phyloP scores from a whole-genome alignment of 2,888 invertebrate genomes.

The Octodonta nipae region DNA sequence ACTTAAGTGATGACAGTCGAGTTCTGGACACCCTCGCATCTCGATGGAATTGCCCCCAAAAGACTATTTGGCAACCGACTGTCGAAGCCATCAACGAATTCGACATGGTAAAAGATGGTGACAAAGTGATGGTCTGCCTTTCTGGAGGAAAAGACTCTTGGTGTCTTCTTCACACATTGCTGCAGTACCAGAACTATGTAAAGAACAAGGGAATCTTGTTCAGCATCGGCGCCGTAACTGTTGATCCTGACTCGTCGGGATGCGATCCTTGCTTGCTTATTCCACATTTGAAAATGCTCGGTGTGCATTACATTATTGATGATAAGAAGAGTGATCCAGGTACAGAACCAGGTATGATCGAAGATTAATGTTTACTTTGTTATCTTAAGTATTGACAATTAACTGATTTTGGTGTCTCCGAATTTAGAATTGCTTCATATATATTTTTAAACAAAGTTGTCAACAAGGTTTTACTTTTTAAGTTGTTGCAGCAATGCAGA shows the following conservation, averaged over 20 bases:
- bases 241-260: slow-evolving; percentile 52
- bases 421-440: too few species aligned
- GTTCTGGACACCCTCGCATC: slow-evolving; percentile 33
- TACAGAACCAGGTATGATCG: slow-evolving; percentile 20
- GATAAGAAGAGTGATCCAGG: slow-evolving; percentile 29
- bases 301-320: slow-evolving; percentile 65
- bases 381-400: too few species aligned
- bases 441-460: too few species aligned
- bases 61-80: slow-evolving; percentile 67
- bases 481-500: too few species aligned
- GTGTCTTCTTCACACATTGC: slow-evolving; percentile 68
- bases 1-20: slow-evolving; percentile 20
- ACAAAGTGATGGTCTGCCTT: slow-evolving; percentile 54
- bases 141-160: slow-evolving; percentile 75
- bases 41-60: slow-evolving; percentile 60
- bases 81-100: slow-evolving; percentile 73
- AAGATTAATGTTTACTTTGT: too few species aligned
- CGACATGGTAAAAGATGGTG: slow-evolving; percentile 71
- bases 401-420: too few species aligned
- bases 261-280: slow-evolving; percentile 47
- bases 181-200: slow-evolving; percentile 70
- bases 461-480: too few species aligned
- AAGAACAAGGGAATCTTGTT: slow-evolving; percentile 63
- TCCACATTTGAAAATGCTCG: slow-evolving; percentile 58
- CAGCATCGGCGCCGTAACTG: slow-evolving; percentile 57